Conservation (phyloP, 2,888 invertebrate species). For the Diloba caeruleocephala region DNA sequence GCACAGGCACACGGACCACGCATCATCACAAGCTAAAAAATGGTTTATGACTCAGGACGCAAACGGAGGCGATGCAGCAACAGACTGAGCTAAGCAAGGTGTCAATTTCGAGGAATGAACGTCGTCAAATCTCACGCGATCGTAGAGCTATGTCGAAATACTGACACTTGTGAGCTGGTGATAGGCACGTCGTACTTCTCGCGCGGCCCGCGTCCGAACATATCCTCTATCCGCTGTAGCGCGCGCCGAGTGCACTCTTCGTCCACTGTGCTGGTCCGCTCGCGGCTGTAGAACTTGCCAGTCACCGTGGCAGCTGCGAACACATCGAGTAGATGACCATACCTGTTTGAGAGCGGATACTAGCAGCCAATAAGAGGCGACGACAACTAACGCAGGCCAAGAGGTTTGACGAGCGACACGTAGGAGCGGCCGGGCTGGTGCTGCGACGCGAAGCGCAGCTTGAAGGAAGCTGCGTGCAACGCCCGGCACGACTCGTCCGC, state of each 20-base stretch:
- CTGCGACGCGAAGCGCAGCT: conserved; percentile 78
- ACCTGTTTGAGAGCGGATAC: background rate
- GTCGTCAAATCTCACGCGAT: no score
- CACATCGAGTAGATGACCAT: background rate
- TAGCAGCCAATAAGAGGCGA: no score
- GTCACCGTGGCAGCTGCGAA: conserved; percentile 74
- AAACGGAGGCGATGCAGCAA: no score
- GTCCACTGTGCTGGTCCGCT: conserved; percentile 30
- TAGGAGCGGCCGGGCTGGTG: conserved; percentile 81
- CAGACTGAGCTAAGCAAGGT: no score
- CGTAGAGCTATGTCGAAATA: conserved; percentile 9
- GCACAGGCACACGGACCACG: conserved; percentile 29
- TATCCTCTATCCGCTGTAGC: conserved; percentile 58
- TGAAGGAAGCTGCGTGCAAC: conserved; percentile 70
- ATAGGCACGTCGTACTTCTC: conserved; percentile 59
- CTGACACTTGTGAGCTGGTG: conserved; percentile 72
- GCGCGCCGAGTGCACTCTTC: conserved; percentile 43
- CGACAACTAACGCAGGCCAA: conserved; percentile 71
- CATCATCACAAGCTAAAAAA: no score
- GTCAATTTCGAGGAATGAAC: no score
- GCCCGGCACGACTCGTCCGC: conserved; percentile 22
- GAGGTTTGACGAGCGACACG: conserved; percentile 76
- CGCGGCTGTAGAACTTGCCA: conserved; percentile 69
- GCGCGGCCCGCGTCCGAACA: conserved; percentile 66
- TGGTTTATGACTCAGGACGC: no score